Evolutionary conservation across 2,113 vertebrate species (phyloP).

Genomic region (Bubalus kerabau): DNA sequence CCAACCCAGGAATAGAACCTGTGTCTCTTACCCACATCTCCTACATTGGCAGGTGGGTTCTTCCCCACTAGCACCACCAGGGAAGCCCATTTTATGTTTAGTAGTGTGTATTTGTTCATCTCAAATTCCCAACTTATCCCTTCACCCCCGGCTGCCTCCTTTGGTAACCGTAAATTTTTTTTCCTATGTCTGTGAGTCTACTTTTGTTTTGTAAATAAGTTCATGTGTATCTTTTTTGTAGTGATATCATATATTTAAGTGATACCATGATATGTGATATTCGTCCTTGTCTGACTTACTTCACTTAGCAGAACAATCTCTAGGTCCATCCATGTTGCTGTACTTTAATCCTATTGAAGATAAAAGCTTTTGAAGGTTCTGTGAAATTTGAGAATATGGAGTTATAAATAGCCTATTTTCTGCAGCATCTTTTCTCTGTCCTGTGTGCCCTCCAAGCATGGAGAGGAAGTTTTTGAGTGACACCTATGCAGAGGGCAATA

Average conservation of each 20-base stretch:
- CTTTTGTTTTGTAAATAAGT: neutral
- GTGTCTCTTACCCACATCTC: neutral
- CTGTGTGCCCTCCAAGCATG: neutral
- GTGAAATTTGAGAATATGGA: neutral
- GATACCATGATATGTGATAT: neutral
- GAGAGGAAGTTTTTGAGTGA: neutral
- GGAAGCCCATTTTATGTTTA: neutral
- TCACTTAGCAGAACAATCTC: neutral
- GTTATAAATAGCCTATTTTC: neutral
- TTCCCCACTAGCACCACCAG: neutral
- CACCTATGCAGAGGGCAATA: neutral
- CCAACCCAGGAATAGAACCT: neutral
- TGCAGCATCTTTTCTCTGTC: neutral
- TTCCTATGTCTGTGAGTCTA: neutral
- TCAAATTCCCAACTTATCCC: neutral
- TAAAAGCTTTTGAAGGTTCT: neutral
- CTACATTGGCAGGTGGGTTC: neutral
- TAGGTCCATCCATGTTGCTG: neutral
- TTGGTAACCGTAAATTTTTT: neutral
- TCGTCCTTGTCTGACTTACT: neutral
- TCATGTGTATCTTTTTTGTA: neutral
- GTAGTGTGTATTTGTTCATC: neutral
- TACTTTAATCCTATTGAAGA: neutral
- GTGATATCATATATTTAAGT: neutral
- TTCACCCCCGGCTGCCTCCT: accelerated